These are phyloP conservation scores for Neria commutata DNA, from an alignment of 2,888 invertebrate genomes.

Conservation along the genomic window DNA sequence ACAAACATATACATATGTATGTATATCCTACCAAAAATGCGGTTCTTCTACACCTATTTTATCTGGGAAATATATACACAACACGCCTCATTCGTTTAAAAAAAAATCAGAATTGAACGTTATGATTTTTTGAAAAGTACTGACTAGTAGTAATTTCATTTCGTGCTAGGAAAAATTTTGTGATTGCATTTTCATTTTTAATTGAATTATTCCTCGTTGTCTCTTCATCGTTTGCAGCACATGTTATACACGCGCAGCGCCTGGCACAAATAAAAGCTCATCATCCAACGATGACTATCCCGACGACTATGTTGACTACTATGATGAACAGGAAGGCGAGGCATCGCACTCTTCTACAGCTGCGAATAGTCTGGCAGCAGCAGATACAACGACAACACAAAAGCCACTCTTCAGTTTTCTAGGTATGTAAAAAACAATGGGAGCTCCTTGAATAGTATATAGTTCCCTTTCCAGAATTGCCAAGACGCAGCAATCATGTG, in stretches of 20 bases:
- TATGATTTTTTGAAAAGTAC: too few relatives aligned
- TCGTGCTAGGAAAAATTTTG: too few relatives aligned
- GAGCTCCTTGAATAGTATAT: not conserved
- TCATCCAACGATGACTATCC: conserved; percentile 40
- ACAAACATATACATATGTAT: too few relatives aligned
- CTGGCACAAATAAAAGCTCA: conserved; percentile 37
- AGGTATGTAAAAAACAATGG: conserved; percentile 13
- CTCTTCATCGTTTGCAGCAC: conserved; percentile 45
- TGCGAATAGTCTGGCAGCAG: conserved; percentile 22
- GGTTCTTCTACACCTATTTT: too few relatives aligned
- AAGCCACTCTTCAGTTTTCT: conserved; percentile 44
- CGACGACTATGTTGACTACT: conserved; percentile 45
- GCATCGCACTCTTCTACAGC: conserved; percentile 17
- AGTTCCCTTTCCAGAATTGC: conserved; percentile 39
- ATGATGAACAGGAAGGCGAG: conserved; percentile 32
- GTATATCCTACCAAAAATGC: too few relatives aligned
- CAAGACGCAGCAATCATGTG: conserved; percentile 52
- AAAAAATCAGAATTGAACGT: not conserved
- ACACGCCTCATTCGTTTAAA: too few relatives aligned
- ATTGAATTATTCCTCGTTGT: too few relatives aligned
- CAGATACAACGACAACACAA: conserved; percentile 39
- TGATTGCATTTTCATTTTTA: too few relatives aligned
- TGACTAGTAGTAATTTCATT: too few relatives aligned
- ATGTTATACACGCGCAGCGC: conserved; percentile 46
- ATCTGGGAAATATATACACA: too few relatives aligned